phyloP scores from a whole-genome alignment of 2,797 vertebrate genomes.

The Margarornis squamiger region DNA sequence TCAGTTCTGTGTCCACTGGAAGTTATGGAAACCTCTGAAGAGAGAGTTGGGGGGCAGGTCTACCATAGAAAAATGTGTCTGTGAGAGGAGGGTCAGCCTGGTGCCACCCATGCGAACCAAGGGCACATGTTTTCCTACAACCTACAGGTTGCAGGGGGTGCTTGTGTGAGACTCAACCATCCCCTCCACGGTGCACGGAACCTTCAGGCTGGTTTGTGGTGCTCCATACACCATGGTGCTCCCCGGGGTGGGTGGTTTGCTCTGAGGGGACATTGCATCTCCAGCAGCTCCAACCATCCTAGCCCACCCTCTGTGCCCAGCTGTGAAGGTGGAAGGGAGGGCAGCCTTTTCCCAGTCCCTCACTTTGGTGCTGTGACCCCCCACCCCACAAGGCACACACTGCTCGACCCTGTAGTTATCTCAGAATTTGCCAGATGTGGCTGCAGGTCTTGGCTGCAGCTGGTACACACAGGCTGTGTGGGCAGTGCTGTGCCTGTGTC shows the following conservation, averaged over 20 bases:
- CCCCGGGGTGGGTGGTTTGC: neutral
- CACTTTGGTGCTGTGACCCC: neutral
- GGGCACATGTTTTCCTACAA: neutral
- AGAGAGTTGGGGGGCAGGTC: neutral
- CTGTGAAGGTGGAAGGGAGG: rapidly evolving
- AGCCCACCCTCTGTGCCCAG: neutral
- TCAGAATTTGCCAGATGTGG: neutral
- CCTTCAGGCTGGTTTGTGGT: neutral
- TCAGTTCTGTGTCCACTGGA: neutral
- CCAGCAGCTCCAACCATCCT: neutral
- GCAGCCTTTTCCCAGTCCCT: neutral
- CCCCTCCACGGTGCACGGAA: neutral
- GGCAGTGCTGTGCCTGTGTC: neutral
- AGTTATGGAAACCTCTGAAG: neutral
- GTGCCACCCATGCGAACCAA: neutral
- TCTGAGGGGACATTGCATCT: neutral
- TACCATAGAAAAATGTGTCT: neutral
- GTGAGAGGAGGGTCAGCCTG: neutral
- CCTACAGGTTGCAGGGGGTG: neutral
- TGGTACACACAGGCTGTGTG: neutral
- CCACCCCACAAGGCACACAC: rapidly evolving
- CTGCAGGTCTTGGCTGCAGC: neutral
- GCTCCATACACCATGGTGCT: rapidly evolving
- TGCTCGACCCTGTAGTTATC: rapidly evolving
- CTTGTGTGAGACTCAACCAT: neutral